Evolutionary conservation across 2,113 vertebrate species (phyloP).

Genomic region (Chinchilla lanigera): DNA sequence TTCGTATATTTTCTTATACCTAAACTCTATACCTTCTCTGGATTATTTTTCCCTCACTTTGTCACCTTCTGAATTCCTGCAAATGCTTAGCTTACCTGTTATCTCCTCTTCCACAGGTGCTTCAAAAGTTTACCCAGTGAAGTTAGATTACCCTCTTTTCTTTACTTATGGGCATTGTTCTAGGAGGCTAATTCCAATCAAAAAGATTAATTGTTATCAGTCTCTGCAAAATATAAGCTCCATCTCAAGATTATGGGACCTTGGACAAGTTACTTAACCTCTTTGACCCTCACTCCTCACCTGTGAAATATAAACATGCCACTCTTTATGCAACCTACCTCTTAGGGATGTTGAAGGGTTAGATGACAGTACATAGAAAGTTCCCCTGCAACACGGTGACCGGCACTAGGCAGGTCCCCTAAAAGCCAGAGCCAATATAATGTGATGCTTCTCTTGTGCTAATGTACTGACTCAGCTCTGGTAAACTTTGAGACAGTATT

Average conservation of each 20-base stretch:
- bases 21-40: neutral
- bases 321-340: neutral
- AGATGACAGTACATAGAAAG: neutral
- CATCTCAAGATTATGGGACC: constrained; percentile 3
- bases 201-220: neutral
- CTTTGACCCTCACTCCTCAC: neutral
- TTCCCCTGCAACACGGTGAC: neutral
- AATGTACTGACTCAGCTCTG: constrained; percentile 13
- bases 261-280: neutral
- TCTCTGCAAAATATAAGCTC: neutral
- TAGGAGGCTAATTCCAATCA: neutral
- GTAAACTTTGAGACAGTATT: neutral
- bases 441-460: neutral
- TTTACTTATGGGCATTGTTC: neutral
- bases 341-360: neutral
- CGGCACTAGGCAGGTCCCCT: neutral
- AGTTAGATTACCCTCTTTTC: neutral
- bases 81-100: neutral
- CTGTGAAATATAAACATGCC: neutral
- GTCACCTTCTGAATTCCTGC: neutral
- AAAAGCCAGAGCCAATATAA: neutral
- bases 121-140: neutral
- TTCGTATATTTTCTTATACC: neutral
- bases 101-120: neutral
- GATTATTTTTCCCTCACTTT: neutral